Base-by-base conservation (phyloP, 2,797 vertebrate genomes). In the Silurus aristotelis region DNA sequence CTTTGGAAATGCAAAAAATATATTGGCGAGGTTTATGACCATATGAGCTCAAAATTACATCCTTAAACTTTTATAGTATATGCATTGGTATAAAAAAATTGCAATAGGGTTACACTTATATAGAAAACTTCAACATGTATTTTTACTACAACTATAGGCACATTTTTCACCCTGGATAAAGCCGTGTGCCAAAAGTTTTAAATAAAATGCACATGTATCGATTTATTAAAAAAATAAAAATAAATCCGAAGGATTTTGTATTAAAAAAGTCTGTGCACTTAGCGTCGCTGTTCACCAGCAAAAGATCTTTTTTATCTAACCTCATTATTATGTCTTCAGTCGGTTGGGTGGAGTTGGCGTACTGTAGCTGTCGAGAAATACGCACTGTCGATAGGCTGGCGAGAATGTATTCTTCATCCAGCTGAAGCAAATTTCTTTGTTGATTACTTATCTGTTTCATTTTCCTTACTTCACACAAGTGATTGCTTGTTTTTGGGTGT, bases 211-310 rank as follows among this genome's bases (percentile, higher is more conserved):
- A 56, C 6, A 56, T 76, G 15, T n/a, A 27, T 19, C 4, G 3
- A 12, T 1, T 15, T 5, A 73, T 25, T 78, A 38, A 38, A 38
- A 4, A 38, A 38, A 38, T 0, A 38, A 38, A 22, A 9, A 1
- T 55, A 22, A 22, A 20, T 20, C 2, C 2, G 5, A 73, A 14
- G 6, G 6, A 19, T 27, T 25, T 7, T 77, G 75, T 78, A 22
- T 12, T 60, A 5, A 38, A 78, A 61, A 4, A 8, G 67, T 60
- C 27, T 72, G 56, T 83, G 71, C 88, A 80, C 87, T 79, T 1
- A 83, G 91, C 60, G 91, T 92, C 91, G 91, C 91, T 92, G 88
- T 90, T 87, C 63, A 83, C 82, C 85, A 87, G 38, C 25, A 84
- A 83, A 91, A 89, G 0, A 22, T 52, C 3, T 15, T 52, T 48